phyloP scores from a whole-genome alignment of 2,113 vertebrate species.

The Rafetus swinhoei region DNA sequence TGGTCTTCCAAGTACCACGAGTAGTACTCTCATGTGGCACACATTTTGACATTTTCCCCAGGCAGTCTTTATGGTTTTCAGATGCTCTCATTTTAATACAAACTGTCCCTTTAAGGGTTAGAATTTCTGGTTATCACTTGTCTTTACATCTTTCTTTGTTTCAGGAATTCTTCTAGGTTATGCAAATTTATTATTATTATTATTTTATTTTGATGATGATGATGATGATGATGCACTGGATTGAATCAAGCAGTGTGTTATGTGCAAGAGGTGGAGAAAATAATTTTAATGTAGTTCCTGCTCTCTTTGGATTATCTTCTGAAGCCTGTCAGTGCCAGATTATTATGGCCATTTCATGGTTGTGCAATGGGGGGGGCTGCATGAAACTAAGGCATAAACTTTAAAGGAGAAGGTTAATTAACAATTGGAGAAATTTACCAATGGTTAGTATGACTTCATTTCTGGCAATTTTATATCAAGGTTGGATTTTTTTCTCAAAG shows the following conservation, averaged over 20 bases:
- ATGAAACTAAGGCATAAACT: background rate
- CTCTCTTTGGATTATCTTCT: background rate
- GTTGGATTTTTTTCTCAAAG: background rate
- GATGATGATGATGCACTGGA: background rate
- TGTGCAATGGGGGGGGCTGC: background rate
- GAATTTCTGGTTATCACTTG: conserved; percentile 26
- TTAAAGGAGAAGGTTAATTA: background rate
- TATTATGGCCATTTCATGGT: background rate
- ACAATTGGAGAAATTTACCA: background rate
- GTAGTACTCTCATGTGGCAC: background rate
- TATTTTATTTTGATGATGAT: too few relatives aligned
- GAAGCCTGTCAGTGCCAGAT: background rate
- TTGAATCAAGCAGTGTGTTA: background rate
- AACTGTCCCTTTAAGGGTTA: conserved; percentile 29
- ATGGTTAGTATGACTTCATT: background rate
- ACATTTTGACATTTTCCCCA: conserved; percentile 23
- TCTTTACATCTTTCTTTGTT: conserved; percentile 52
- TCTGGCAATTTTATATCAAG: background rate
- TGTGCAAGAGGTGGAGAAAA: background rate
- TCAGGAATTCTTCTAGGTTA: background rate
- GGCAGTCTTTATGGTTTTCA: conserved; percentile 32
- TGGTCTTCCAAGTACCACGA: conserved; percentile 34
- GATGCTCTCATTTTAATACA: conserved; percentile 51
- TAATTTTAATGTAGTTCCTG: background rate
- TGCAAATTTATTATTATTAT: background rate